Conservation (phyloP, 1,140 invertebrate genomes). For the Neuroterus valhalla region DNA sequence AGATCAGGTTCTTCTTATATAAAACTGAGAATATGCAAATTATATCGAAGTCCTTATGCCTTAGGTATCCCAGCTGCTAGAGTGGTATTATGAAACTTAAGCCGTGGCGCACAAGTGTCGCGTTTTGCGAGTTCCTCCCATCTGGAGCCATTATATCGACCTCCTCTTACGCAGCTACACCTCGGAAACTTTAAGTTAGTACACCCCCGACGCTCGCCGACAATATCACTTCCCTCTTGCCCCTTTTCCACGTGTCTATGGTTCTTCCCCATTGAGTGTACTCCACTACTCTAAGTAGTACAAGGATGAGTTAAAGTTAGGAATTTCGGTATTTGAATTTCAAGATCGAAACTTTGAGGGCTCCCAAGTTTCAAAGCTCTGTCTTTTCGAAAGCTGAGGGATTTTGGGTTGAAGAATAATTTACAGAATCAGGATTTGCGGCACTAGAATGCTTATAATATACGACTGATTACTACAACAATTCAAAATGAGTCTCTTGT, state of each 20-base stretch:
- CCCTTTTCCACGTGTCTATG: constrained; percentile 20
- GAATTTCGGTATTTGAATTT: constrained; percentile 23
- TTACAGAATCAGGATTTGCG: too few species aligned
- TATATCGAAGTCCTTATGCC: constrained; percentile 62
- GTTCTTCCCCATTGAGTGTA: constrained; percentile 18
- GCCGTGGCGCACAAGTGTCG: constrained; percentile 68
- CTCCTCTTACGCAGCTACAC: constrained; percentile 20
- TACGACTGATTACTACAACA: too few species aligned
- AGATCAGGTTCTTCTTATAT: constrained; percentile 19
- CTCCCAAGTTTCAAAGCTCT: neutral
- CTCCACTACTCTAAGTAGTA: constrained; percentile 4
- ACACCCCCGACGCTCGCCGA: constrained; percentile 26
- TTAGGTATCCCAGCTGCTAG: constrained; percentile 60
- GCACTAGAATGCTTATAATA: too few species aligned
- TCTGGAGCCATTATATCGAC: constrained; percentile 58
- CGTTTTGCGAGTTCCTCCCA: constrained; percentile 55
- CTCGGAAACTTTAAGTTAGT: constrained; percentile 24
- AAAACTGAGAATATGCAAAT: constrained; percentile 65
- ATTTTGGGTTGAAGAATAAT: neutral
- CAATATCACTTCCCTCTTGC: constrained; percentile 31
- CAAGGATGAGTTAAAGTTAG: constrained; percentile 14
- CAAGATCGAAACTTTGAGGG: constrained; percentile 6
- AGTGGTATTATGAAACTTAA: constrained; percentile 71
- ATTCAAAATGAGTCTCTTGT: too few species aligned
- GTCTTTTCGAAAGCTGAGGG: neutral